These are phyloP conservation scores for Syritta pipiens DNA, from an alignment of 2,888 invertebrate genomes.

Conservation along the genomic window DNA sequence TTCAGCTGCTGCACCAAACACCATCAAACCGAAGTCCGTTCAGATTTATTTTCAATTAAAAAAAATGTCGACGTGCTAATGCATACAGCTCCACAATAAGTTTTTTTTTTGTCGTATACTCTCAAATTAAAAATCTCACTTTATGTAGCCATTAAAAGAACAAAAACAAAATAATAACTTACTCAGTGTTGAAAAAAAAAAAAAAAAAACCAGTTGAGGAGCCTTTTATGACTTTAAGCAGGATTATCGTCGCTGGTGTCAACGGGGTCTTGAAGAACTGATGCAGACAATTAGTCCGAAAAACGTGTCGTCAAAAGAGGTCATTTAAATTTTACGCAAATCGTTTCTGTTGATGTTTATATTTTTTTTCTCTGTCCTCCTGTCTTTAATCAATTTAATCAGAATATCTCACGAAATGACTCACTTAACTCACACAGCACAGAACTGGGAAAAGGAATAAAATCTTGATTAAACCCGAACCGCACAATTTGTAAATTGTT, in stretches of 20 bases:
- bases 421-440: slow-evolving; percentile 39
- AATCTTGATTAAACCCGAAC: slow-evolving; percentile 49
- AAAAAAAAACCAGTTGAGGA: neutral
- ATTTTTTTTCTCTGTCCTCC: neutral
- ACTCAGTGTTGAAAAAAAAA: neutral
- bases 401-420: slow-evolving; percentile 36
- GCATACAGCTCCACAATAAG: too few relatives aligned
- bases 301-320: slow-evolving; percentile 17
- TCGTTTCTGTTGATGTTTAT: slow-evolving; percentile 20
- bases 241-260: slow-evolving; percentile 11
- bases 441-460: slow-evolving; percentile 6
- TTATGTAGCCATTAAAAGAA: neutral
- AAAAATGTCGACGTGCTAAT: too few relatives aligned
- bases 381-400: slow-evolving; percentile 52
- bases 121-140: neutral
- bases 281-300: slow-evolving; percentile 38
- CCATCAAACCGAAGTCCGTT: too few relatives aligned
- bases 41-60: too few relatives aligned
- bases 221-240: neutral
- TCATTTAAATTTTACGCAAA: slow-evolving; percentile 15
- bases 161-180: neutral
- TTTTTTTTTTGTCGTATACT: too few relatives aligned
- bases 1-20: too few relatives aligned
- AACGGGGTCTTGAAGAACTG: slow-evolving; percentile 27
- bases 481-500: slow-evolving; percentile 45